phyloP scores from a whole-genome alignment of 2,113 vertebrate species.

The Cardinalis cardinalis region DNA sequence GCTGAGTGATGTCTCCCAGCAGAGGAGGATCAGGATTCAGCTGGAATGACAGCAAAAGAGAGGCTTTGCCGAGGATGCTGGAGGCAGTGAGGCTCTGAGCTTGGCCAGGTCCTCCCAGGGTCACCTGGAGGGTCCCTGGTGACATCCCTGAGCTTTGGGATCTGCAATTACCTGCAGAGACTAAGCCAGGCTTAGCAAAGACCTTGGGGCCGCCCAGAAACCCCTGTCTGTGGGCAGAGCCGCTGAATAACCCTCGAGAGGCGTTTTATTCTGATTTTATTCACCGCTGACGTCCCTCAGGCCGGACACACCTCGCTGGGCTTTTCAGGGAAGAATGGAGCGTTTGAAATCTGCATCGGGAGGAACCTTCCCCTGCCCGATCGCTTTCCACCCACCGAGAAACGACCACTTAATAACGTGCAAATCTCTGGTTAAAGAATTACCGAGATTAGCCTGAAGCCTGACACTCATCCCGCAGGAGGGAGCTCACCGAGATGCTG shows the following conservation, averaged over 20 bases:
- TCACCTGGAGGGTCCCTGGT: neutral
- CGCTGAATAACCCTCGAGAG: neutral
- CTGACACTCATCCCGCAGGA: slow-evolving; percentile 55
- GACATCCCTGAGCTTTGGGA: neutral
- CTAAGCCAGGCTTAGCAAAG: neutral
- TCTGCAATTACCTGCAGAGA: neutral
- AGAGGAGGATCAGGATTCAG: neutral
- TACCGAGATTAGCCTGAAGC: slow-evolving; percentile 48
- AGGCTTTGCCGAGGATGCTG: neutral
- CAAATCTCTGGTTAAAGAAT: slow-evolving; percentile 63
- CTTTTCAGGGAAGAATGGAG: neutral
- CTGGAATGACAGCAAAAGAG: neutral
- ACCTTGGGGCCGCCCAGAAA: neutral
- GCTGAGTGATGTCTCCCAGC: neutral
- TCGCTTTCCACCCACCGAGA: slow-evolving; percentile 40
- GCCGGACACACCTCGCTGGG: neutral
- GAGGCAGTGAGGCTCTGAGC: neutral
- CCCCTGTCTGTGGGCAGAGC: neutral
- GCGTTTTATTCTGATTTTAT: neutral
- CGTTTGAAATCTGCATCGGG: neutral
- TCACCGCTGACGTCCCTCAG: neutral
- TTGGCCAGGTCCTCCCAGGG: neutral
- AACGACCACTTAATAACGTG: slow-evolving; percentile 33
- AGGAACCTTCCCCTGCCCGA: neutral
- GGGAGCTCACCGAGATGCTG: slow-evolving; percentile 32